These are phyloP conservation scores for Nemoura dubitans DNA, from an alignment of 2,888 invertebrate genomes.

Conservation along the genomic window DNA sequence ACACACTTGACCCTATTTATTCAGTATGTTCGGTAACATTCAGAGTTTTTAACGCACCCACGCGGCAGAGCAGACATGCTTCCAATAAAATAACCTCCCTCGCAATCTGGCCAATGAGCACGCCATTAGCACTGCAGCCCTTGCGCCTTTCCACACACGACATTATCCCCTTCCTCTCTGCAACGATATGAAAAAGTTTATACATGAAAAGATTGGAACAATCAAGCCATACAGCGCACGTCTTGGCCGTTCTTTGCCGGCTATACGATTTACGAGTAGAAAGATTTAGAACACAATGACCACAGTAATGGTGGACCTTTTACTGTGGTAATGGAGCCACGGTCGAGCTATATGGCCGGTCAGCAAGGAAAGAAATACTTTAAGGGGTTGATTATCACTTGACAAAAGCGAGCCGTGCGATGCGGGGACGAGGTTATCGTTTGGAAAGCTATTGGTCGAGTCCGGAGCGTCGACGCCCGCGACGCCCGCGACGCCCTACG, in stretches of 20 bases:
- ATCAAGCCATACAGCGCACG: slow-evolving; percentile 23
- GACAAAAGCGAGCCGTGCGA: slow-evolving; percentile 43
- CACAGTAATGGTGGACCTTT: slow-evolving; percentile 47
- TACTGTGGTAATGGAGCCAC: slow-evolving; percentile 46
- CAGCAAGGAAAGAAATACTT: slow-evolving; percentile 39
- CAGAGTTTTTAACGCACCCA: not conserved
- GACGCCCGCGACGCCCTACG: not conserved
- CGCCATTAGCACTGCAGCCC: not conserved
- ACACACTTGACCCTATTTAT: not conserved
- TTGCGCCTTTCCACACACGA: not conserved
- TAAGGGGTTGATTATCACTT: slow-evolving; percentile 48
- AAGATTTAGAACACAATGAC: slow-evolving; percentile 48
- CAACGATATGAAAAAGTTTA: slow-evolving; percentile 21
- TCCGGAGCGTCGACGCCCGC: not conserved
- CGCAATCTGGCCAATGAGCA: not conserved
- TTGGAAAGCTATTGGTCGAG: slow-evolving; percentile 41
- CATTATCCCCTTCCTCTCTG: not conserved
- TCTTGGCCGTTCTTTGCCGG: slow-evolving; percentile 14
- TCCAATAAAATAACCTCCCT: not conserved
- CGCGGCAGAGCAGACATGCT: not conserved
- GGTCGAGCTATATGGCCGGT: slow-evolving; percentile 24
- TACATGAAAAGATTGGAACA: slow-evolving; percentile 38
- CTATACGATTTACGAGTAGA: slow-evolving; percentile 45
- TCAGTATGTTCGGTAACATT: not conserved
- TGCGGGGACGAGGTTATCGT: slow-evolving; percentile 36